Evolutionary conservation across 2,888 invertebrate species (phyloP).

Genomic region (Pelosia muscerda): DNA sequence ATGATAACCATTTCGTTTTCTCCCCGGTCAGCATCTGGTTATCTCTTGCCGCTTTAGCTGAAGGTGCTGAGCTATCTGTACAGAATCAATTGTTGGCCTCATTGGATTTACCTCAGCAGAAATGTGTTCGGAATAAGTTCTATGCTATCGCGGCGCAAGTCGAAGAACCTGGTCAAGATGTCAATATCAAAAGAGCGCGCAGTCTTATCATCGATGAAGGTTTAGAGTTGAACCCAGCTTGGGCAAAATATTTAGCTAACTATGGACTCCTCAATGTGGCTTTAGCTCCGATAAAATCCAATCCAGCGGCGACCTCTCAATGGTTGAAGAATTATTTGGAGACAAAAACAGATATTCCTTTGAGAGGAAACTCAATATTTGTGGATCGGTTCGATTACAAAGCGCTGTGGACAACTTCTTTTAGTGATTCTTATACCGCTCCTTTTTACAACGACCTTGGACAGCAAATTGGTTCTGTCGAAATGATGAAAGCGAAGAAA

Average conservation of each 20-base stretch:
- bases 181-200: slow-evolving; percentile 36
- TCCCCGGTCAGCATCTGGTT: slow-evolving; percentile 57
- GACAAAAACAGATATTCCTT: slow-evolving; percentile 22
- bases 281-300: slow-evolving; percentile 34
- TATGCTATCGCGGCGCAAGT: slow-evolving; percentile 51
- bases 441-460: slow-evolving; percentile 57
- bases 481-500: slow-evolving; percentile 53
- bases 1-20: slow-evolving; percentile 47
- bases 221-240: slow-evolving; percentile 36
- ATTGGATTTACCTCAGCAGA: slow-evolving; percentile 48
- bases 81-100: slow-evolving; percentile 39
- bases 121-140: slow-evolving; percentile 47
- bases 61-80: slow-evolving; percentile 42
- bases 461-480: slow-evolving; percentile 46
- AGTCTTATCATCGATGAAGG: slow-evolving; percentile 42
- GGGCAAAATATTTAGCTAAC: slow-evolving; percentile 26
- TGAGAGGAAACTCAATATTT: slow-evolving; percentile 50
- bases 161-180: slow-evolving; percentile 48
- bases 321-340: slow-evolving; percentile 31
- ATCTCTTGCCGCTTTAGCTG: slow-evolving; percentile 53
- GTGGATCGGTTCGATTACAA: slow-evolving; percentile 51
- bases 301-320: slow-evolving; percentile 28
- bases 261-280: slow-evolving; percentile 33
- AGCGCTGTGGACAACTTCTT: slow-evolving; percentile 54
- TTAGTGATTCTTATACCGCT: slow-evolving; percentile 44